Conservation (phyloP, 2,113 vertebrate genomes). For the Pygoscelis antarcticus region DNA sequence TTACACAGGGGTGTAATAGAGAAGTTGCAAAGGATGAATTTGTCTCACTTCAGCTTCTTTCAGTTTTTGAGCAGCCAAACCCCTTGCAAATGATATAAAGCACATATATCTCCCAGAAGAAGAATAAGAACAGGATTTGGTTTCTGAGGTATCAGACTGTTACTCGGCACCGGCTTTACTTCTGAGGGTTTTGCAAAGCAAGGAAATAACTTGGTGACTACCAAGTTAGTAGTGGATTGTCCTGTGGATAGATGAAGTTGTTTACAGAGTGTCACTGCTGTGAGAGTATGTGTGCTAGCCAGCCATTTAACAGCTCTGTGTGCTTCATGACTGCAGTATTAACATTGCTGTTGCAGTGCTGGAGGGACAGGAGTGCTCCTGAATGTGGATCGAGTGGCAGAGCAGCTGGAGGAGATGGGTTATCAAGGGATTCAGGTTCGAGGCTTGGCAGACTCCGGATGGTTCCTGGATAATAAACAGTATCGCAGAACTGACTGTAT, state of each 20-base stretch:
- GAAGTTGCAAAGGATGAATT: background rate
- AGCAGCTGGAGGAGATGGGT: slow-evolving; percentile 88
- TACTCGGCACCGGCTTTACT: background rate
- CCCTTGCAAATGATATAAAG: background rate
- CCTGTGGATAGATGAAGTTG: background rate
- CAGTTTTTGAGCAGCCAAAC: background rate
- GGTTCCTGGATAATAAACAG: slow-evolving; percentile 98
- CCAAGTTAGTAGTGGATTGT: background rate
- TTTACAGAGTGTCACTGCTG: background rate
- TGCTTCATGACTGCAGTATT: background rate
- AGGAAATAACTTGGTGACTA: background rate
- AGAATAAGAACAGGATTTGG: background rate
- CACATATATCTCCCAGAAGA: background rate
- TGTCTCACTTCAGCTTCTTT: background rate
- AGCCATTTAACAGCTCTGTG: background rate
- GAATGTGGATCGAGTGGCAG: slow-evolving; percentile 92
- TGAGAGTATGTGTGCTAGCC: too few species aligned
- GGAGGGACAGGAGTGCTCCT: slow-evolving; percentile 94
- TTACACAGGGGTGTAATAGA: background rate
- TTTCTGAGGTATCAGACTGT: background rate
- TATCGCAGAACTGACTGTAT: slow-evolving; percentile 90
- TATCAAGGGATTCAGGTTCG: slow-evolving; percentile 89
- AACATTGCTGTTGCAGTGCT: slow-evolving; percentile 76
- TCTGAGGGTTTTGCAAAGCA: background rate
- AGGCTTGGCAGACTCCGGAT: slow-evolving; percentile 93